phyloP scores from a whole-genome alignment of 2,113 vertebrate genomes.

The Cochlearius cochlearius region DNA sequence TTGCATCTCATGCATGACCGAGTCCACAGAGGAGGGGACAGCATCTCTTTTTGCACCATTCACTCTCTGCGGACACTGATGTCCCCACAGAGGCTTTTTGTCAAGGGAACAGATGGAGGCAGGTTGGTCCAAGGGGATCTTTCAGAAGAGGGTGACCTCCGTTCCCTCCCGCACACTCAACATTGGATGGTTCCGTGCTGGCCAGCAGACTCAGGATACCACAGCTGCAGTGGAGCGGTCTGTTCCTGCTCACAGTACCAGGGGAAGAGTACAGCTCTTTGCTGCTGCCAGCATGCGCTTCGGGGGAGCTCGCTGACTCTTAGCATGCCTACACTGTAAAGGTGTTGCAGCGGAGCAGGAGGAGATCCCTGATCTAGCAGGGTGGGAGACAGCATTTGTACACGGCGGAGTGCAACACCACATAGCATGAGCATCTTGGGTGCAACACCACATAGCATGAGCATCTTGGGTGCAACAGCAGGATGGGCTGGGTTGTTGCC shows the following conservation, averaged over 20 bases:
- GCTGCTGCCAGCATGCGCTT: background rate
- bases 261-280: background rate
- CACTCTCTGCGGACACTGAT: background rate
- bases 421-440: background rate
- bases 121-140: background rate
- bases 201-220: background rate
- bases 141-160: background rate
- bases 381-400: background rate
- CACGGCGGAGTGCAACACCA: background rate
- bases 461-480: background rate
- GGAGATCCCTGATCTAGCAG: background rate
- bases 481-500: background rate
- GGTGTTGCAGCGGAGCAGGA: background rate
- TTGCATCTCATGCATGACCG: background rate
- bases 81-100: background rate
- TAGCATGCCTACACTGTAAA: background rate
- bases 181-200: accelerated
- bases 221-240: accelerated
- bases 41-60: background rate
- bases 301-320: background rate
- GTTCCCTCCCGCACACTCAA: background rate
- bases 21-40: background rate
- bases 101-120: background rate
- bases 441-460: background rate
- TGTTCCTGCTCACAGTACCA: background rate